Evolutionary conservation across 2,113 vertebrate species (phyloP), one percentile per base, ranked within the genome.

Genomic region (Plotosus lineatus): DNA sequence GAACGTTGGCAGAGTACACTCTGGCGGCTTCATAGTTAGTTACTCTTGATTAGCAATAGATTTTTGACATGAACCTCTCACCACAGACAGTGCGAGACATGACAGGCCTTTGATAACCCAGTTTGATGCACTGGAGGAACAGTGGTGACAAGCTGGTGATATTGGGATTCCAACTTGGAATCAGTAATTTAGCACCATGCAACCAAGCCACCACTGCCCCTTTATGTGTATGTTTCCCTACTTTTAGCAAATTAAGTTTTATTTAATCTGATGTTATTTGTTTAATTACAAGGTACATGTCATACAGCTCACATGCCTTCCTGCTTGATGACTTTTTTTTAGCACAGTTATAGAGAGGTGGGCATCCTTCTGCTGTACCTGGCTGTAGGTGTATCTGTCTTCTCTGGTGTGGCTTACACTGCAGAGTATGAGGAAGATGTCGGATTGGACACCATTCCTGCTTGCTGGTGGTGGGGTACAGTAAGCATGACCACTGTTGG

Each of bases 381-480:
- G 90, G 97, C 92, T 0, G 97, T 99, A 48, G 97, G 98, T 0
- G 97, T 99, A 81, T 98, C 93, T 0, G 96, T 99, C 82, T 99
- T 98, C 92, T 98, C 98, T 0, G 96, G 96, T 0, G 94, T 99
- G 84, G 96, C 96, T 17, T 98, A 99, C 91, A 98, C 96, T 0
- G 96, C 97, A 0, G 98, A 99, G 86, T 97, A 96, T 77, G 96
- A 98, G 76, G 95, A 98, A 88, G 94, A 95, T 0, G 95, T 94
- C 0, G 97, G 97, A 58, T 95, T 98, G 2, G 95, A 98, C 92
- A 99, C 97, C 83, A 98, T 99, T 90, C 98, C 98, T 0, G 97
- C 96, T 4, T 98, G 97, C 92, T 99, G 97, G 97, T 99, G 98
- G 98, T 99, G 98, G 98, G 98, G 97, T n/a, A 99, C 96, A 0